Conservation (phyloP, 2,113 vertebrate species). For the Bujurquina vittata region DNA sequence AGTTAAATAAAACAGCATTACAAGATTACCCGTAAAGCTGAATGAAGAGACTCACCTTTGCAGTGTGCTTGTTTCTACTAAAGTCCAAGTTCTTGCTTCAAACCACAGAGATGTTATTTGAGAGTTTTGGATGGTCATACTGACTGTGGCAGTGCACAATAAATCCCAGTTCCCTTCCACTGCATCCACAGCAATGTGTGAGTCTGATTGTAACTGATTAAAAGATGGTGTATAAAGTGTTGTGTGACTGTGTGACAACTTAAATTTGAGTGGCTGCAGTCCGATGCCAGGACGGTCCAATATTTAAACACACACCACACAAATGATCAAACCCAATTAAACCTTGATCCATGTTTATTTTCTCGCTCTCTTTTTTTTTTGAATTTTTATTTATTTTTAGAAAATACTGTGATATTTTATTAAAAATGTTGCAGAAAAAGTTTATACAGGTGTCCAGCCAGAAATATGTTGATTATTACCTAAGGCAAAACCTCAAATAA, state of each 20-base stretch:
- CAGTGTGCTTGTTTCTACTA: not conserved
- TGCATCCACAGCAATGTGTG: not conserved
- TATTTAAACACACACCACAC: not conserved
- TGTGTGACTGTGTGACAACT: not conserved
- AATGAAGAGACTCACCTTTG: not conserved
- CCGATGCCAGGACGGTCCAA: no score
- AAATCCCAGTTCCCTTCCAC: not conserved
- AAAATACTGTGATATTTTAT: slow-evolving; percentile 99
- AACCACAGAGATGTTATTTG: not conserved
- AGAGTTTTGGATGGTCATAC: not conserved
- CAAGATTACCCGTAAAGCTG: not conserved
- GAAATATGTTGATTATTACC: slow-evolving; percentile 96
- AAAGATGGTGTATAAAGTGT: not conserved
- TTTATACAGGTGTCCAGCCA: slow-evolving; percentile 98
- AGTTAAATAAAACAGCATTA: no score
- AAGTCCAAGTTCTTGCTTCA: not conserved
- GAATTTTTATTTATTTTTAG: slow-evolving; percentile 79
- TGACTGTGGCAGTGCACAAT: not conserved
- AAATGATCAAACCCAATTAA: slow-evolving; percentile 50
- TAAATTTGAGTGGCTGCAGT: not conserved
- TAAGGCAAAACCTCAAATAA: slow-evolving; percentile 94
- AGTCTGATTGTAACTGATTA: not conserved
- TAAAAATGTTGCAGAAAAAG: slow-evolving; percentile 98
- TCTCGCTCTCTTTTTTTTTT: slow-evolving; percentile 59
- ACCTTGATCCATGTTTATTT: not conserved